Evolutionary conservation across 2,113 vertebrate species (phyloP).

Genomic region (Maccullochella peelii): DNA sequence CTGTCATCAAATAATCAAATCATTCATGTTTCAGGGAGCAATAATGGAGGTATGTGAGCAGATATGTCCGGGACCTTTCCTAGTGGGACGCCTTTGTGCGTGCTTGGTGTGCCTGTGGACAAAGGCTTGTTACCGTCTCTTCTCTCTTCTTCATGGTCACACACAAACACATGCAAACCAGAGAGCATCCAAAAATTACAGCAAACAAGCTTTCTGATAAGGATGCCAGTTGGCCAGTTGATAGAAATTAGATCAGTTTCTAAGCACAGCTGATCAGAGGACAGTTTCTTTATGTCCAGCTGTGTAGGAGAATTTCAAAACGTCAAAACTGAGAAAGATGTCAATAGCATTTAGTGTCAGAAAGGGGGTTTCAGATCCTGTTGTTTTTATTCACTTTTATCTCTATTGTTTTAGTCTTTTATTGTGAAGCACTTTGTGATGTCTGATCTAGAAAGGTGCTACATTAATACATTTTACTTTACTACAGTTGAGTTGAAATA

Average conservation of each 20-base stretch:
- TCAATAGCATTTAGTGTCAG: background rate
- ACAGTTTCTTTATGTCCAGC: background rate
- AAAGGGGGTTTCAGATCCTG: background rate
- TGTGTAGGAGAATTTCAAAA: background rate
- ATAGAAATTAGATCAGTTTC: constrained; percentile 25
- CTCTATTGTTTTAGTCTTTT: background rate
- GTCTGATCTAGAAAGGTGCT: background rate
- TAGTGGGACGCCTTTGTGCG: constrained; percentile 72
- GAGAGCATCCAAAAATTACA: constrained; percentile 1
- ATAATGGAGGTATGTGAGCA: constrained; percentile 74
- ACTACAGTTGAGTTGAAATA: background rate
- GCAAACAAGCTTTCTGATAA: background rate
- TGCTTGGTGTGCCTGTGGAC: constrained; percentile 69
- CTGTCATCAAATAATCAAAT: constrained; percentile 86
- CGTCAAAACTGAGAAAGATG: background rate
- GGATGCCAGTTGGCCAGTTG: background rate
- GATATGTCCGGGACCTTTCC: constrained; percentile 62
- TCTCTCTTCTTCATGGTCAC: constrained; percentile 8
- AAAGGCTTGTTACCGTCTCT: constrained; percentile 59
- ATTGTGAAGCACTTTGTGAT: background rate
- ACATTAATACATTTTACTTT: background rate
- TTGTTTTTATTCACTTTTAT: background rate
- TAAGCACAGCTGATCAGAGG: background rate
- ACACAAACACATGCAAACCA: constrained; percentile 15
- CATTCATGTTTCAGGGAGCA: constrained; percentile 83